Evolutionary conservation across 64 coral and sea anemone genomes (phyloP).

Genomic region (Actinia tenebrosa): DNA sequence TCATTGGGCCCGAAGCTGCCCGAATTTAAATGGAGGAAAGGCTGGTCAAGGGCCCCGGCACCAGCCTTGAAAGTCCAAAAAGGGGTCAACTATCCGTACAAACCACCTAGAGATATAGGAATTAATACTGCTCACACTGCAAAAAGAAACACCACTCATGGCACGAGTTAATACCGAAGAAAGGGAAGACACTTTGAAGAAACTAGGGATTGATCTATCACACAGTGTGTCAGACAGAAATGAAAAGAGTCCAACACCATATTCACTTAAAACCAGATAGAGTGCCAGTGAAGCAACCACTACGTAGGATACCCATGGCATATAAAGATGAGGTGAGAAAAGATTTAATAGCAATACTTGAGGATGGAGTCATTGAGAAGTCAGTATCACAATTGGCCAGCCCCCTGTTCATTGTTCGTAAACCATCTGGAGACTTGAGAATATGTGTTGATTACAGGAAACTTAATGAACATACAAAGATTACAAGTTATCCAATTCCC

Average conservation of each 20-base stretch:
- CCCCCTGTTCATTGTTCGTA: constrained; percentile 58
- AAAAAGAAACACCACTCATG: constrained; percentile 37
- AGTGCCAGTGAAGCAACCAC: constrained; percentile 50
- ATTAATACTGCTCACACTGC: constrained; percentile 6
- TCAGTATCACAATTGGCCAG: constrained; percentile 63
- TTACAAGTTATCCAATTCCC: not conserved
- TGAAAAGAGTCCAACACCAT: constrained; percentile 28
- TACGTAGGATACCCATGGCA: constrained; percentile 39
- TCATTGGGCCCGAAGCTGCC: constrained; percentile 62
- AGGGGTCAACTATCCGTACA: constrained; percentile 57
- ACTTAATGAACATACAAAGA: not conserved
- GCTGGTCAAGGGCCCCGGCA: constrained; percentile 53
- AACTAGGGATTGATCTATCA: constrained; percentile 26
- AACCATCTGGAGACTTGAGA: constrained; percentile 58
- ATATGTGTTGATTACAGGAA: constrained; percentile 67
- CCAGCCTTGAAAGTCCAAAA: constrained; percentile 36
- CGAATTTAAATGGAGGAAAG: constrained; percentile 57
- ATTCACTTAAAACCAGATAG: constrained; percentile 36
- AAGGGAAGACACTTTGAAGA: constrained; percentile 41
- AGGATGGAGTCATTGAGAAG: constrained; percentile 64
- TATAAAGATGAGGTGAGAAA: constrained; percentile 53
- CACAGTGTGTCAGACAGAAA: not conserved
- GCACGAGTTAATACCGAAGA: constrained; percentile 40
- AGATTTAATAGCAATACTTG: constrained; percentile 32
- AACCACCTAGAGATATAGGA: not conserved